A percentile compares a stretch with the other conserved stretches of the same genome.
Evolutionary conservation across 1,140 invertebrate genomes (phyloP).

Genomic region (Leptopilina boulardi): DNA sequence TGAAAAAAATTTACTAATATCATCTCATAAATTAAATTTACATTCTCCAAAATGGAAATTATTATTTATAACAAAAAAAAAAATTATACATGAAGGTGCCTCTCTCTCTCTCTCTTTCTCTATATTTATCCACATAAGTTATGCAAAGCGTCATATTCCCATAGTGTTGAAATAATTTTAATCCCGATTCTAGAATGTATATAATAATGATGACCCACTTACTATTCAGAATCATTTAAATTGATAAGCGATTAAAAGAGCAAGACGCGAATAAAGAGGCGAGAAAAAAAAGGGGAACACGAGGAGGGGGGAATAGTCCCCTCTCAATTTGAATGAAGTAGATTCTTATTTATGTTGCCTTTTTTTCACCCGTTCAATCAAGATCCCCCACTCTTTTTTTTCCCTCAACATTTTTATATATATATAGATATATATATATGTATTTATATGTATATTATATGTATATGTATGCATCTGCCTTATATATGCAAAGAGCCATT

Average conservation of each 20-base stretch:
- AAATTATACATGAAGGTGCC: too few relatives aligned
- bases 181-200: neutral
- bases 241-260: constrained; percentile 26
- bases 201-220: neutral
- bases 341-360: constrained; percentile 11
- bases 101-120: too few relatives aligned
- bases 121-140: neutral
- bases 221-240: neutral
- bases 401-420: too few relatives aligned
- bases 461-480: constrained; percentile 4
- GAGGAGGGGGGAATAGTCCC: too few relatives aligned
- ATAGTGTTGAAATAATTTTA: neutral
- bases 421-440: too few relatives aligned
- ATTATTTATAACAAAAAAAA: too few relatives aligned
- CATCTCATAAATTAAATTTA: too few relatives aligned
- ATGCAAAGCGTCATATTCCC: neutral
- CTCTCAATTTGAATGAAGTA: constrained; percentile 1
- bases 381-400: neutral
- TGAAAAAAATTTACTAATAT: too few relatives aligned
- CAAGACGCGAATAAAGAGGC: neutral
- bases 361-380: constrained; percentile 24
- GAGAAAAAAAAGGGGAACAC: neutral
- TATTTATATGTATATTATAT: too few relatives aligned
- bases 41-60: too few relatives aligned
- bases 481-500: constrained; percentile 16